phyloP scores from a whole-genome alignment of 2,888 invertebrate species.

The Tipula confusa region DNA sequence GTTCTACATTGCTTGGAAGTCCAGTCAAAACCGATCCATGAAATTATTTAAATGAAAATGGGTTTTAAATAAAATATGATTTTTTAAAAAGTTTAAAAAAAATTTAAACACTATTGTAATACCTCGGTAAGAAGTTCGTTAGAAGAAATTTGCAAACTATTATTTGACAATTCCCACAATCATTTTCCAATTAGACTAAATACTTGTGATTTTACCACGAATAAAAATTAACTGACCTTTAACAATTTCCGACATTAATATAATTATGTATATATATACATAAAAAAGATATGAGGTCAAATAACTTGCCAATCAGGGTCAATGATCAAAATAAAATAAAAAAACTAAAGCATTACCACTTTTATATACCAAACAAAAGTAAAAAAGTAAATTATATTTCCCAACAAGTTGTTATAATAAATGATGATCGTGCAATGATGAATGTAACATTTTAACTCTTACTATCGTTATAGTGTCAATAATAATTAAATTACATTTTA shows the following conservation, averaged over 20 bases:
- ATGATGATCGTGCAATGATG: conserved; percentile 3
- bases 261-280: no score
- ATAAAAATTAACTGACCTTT: background rate
- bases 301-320: background rate
- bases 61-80: no score
- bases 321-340: background rate
- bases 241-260: background rate
- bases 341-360: background rate
- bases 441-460: background rate
- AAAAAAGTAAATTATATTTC: background rate
- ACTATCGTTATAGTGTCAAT: conserved; percentile 12
- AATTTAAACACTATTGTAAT: no score
- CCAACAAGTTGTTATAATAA: background rate
- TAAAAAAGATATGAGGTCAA: background rate
- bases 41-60: no score
- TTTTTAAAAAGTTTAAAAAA: no score
- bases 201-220: background rate
- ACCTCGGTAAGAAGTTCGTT: no score
- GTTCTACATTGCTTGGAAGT: no score
- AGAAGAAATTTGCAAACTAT: background rate
- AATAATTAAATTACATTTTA: conserved; percentile 9
- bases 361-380: background rate
- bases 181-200: background rate
- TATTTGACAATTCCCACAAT: background rate
- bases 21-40: no score